Conservation (phyloP, 1,140 invertebrate species). For the Drosophila leontia region DNA sequence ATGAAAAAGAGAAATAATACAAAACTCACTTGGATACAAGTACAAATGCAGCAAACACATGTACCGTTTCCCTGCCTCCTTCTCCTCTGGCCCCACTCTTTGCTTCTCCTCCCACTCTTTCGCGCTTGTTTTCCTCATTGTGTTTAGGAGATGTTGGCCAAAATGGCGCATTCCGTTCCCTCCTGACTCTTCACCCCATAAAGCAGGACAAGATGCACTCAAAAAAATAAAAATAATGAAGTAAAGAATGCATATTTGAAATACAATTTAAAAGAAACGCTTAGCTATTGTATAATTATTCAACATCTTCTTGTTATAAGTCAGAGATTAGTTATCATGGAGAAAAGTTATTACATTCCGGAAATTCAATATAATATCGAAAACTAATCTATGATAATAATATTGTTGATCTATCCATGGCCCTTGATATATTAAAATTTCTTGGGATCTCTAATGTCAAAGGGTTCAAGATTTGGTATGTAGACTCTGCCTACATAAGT, state of each 20-base stretch:
- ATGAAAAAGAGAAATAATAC: slow-evolving; percentile 80
- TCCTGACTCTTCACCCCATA: slow-evolving; percentile 15
- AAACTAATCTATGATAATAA: too few species aligned
- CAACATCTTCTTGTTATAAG: too few species aligned
- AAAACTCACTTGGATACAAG: slow-evolving; percentile 46
- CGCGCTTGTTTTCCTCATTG: slow-evolving; percentile 31
- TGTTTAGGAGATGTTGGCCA: slow-evolving; percentile 65
- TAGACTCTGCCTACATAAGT: too few species aligned
- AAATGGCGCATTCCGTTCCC: slow-evolving; percentile 63
- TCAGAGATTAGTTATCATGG: too few species aligned
- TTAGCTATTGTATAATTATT: background rate
- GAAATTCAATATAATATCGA: too few species aligned
- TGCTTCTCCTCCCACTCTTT: background rate
- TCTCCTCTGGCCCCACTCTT: background rate
- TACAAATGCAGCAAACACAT: slow-evolving; percentile 51
- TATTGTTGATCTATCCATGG: too few species aligned
- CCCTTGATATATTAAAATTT: too few species aligned
- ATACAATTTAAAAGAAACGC: too few species aligned
- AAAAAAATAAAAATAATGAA: background rate
- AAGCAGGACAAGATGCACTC: background rate
- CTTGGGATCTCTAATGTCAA: background rate
- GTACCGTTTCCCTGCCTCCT: slow-evolving; percentile 27
- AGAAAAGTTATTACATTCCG: too few species aligned
- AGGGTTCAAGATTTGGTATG: background rate
- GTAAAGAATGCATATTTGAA: too few species aligned